Base-by-base conservation (phyloP, 1,140 invertebrate genomes). In the Drosophila ironensis region DNA sequence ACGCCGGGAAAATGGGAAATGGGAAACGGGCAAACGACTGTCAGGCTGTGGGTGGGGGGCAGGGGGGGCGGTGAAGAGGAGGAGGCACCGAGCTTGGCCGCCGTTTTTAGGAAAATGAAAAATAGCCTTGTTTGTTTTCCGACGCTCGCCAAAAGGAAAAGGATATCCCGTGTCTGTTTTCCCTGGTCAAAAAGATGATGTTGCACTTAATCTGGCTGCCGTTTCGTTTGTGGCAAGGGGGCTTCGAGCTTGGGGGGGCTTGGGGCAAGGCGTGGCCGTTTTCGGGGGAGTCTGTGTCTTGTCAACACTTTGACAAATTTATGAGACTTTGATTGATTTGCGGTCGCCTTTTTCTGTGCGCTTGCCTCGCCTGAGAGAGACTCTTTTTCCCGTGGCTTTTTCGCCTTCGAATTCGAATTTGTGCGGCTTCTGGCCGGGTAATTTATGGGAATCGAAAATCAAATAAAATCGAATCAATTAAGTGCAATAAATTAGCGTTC, bases 321-420 rank as follows among this genome's bases (percentile, higher is more conserved):
- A 88, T 88, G 84, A 88, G 86, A 88, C 86, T 71, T 84, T 88
- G 84, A 88, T 88, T 86, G 86, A 88, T 88, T 78, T 86, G 84
- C 69, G 84, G 84, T 82, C 14, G 54, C 30, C 52, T 41, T 46
- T 57, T 22, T 30, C 20, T 14, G n/a, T n/a, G n/a, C n/a, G n/a
- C n/a, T 48, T 40, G 11, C 35, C 44, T 44, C n/a, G 20, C 14
- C 8, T 35, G n/a, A n/a, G n/a, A n/a, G 28, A 33, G 28, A 11
- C 7, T 35, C n/a, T 17, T 14, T 38, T n/a, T 53, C 12, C 4
- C 20, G 9, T n/a, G 28, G 9, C 22, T 33, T 38, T 41, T 28
- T 5, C 4, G 12, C 28, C 12, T 17, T 25, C 40, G 9, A 46
- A 53, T 33, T 46, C 33, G 52, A 60, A 52, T 76, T 69, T 60